Evolutionary conservation across 1,140 invertebrate species (phyloP).

Genomic region (Zaprionus taronus): DNA sequence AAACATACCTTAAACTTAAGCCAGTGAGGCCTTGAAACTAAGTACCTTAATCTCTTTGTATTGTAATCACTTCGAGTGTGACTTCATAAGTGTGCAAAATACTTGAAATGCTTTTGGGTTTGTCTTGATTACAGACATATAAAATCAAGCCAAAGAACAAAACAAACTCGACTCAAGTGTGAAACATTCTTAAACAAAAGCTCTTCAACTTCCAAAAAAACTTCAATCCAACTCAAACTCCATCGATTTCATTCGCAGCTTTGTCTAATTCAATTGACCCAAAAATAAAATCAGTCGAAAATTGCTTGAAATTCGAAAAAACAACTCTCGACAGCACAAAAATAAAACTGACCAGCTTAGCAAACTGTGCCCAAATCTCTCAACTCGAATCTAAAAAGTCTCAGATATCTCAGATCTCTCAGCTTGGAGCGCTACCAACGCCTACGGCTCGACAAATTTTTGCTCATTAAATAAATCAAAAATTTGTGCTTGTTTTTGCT

Average conservation of each 20-base stretch:
- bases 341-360: slow-evolving; percentile 25
- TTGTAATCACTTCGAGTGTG: background rate
- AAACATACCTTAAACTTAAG: background rate
- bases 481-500: slow-evolving; percentile 49
- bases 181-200: slow-evolving; percentile 3
- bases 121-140: background rate
- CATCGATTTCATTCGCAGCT: slow-evolving; percentile 22
- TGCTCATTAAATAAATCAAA: slow-evolving; percentile 78
- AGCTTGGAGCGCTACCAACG: slow-evolving; percentile 1
- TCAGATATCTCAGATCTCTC: slow-evolving; percentile 34
- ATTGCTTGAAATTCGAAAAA: slow-evolving; percentile 72
- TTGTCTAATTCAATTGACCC: slow-evolving; percentile 71
- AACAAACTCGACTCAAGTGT: slow-evolving; percentile 11
- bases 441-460: slow-evolving; percentile 63
- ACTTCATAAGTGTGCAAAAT: background rate
- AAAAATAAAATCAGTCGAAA: slow-evolving; percentile 48
- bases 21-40: background rate
- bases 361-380: slow-evolving; percentile 35
- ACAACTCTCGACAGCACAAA: slow-evolving; percentile 52
- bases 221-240: background rate
- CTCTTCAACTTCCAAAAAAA: background rate
- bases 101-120: background rate
- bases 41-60: background rate
- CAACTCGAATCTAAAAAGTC: slow-evolving; percentile 52
- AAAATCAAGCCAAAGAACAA: slow-evolving; percentile 7